Evolutionary conservation across 2,888 invertebrate species (phyloP), one percentile per base, ranked within the genome.

Genomic region (Rhagonycha fulva): DNA sequence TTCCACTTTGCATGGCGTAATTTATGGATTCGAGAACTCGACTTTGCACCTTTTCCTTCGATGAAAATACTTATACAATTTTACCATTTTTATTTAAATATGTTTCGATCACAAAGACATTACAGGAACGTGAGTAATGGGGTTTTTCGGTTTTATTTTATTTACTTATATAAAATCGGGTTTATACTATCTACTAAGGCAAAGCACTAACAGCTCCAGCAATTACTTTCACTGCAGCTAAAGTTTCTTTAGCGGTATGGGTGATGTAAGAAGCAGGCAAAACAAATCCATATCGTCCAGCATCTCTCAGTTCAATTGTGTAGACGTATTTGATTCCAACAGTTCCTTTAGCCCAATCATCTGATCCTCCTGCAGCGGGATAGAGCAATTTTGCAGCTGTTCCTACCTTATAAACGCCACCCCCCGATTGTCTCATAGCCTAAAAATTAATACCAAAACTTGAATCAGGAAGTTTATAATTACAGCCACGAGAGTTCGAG

Each of bases 311-410:
- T 89, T 98, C 98, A 74, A 98, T 90, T 0, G 97, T 97, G 88
- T 95, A 98, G 1, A 96, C 88, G 86, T 97, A 98, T 86, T 96
- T 96, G 79, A 98, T 93, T 61, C 92, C 92, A 9, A 93, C 92
- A 62, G 91, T 89, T 0, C 95, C 95, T 87, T 97, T 96, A 9
- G 96, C 97, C 96, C 97, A 98, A 87, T 98, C 97, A 83, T 96
- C 95, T 0, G 95, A 94, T 12, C 95, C 95, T 1, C 96, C 96
- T 30, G 94, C 89, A 2, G 95, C 95, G 0, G 96, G 93, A 86
- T 96, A 96, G 1, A 96, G 88, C 0, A 94, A 91, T n/a, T 91
- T 91, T 67, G 94, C 95, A 19, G 95, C 93, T 69, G 94, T 92
- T 11, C 96, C 96, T 0, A 95, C 94, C 30, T 91, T 92, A 84